Evolutionary conservation across 2,113 vertebrate species (phyloP), one percentile per base, ranked within the genome.

Genomic region (Oostethus manadensis): DNA sequence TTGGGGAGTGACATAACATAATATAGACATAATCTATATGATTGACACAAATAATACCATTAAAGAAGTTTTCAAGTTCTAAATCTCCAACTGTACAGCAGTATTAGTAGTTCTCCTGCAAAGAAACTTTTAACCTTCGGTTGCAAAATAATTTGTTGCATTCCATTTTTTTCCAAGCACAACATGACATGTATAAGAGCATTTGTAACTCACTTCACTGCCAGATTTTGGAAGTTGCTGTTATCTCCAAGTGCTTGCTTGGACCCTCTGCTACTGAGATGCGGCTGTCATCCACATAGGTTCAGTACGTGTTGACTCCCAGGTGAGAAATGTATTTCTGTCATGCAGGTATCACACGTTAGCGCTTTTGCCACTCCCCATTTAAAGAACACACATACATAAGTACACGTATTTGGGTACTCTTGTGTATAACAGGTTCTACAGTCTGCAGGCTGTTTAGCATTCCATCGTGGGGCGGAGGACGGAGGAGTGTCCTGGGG

Each of bases 401-500:
- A 21, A 58, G 66, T 3, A 10, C 44, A 62, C 42, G 35, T 0
- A 0, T n/a, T 18, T 20, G 5, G 46, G 9, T 47, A 15, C 43
- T 66, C 44, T 54, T 23, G 14, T 35, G 61, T 1, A 59, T 63
- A 74, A 81, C 75, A 73, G 74, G 70, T 80, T 82, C 73, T 40
- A 70, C 64, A 56, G 60, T 77, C 55, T 48, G n/a, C 50, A n/a
- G 57, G 58, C 46, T 55, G 60, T 55, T 23, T 14, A 53, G 58
- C 77, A 85, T 85, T 81, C 81, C 74, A 44, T 1, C 11, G 18
- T 45, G 9, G 61, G 87, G 85, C 1, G 78, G 74, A 76, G 75
- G 13, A 10, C n/a, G 26, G 62, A 69, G 71, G 81, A 64, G 70
- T 54, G 70, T 57, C 73, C 29, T 5, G 8, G 23, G 43, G 44